Conservation (phyloP, 2,888 invertebrate species). For the Chaitophorus viminalis region DNA sequence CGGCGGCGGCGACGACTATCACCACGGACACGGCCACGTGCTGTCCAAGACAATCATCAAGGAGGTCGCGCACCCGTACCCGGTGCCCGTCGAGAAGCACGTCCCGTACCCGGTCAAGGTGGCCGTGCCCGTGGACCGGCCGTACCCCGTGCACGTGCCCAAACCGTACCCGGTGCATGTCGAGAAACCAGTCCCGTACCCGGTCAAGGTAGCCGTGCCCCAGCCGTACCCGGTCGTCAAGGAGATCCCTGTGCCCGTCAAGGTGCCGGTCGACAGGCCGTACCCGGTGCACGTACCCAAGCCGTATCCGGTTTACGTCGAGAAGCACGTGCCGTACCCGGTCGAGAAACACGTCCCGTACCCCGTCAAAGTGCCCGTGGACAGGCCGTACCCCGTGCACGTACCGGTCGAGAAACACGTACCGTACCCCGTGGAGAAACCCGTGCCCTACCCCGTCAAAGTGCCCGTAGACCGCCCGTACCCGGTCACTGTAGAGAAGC, state of each 20-base stretch:
- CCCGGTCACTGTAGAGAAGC: conserved; percentile 78
- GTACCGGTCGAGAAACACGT: conserved; percentile 70
- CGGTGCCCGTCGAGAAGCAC: conserved; percentile 65
- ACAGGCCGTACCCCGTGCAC: conserved; percentile 69
- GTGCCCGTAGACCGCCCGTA: conserved; percentile 72
- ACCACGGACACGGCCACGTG: conserved; percentile 62
- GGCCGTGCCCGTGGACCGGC: conserved; percentile 64
- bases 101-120: conserved; percentile 66
- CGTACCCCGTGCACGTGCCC: conserved; percentile 64
- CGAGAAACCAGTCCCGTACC: conserved; percentile 65
- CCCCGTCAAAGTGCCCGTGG: conserved; percentile 66
- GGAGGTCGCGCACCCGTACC: conserved; percentile 65
- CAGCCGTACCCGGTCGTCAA: conserved; percentile 70
- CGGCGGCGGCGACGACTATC: conserved; percentile 56
- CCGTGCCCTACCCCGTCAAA: conserved; percentile 70
- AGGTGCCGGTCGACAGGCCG: conserved; percentile 68
- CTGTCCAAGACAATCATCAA: conserved; percentile 64
- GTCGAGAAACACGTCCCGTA: conserved; percentile 70
- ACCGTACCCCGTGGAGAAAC: conserved; percentile 66
- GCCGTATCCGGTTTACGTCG: conserved; percentile 80
- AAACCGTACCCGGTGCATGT: conserved; percentile 65
- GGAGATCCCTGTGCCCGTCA: conserved; percentile 79
- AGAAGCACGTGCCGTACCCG: conserved; percentile 75
- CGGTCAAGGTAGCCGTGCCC: conserved; percentile 65
- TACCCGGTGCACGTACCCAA: conserved; percentile 72